Base-by-base conservation (phyloP, 1,140 invertebrate species). In the Lasioglossum baleicum region DNA sequence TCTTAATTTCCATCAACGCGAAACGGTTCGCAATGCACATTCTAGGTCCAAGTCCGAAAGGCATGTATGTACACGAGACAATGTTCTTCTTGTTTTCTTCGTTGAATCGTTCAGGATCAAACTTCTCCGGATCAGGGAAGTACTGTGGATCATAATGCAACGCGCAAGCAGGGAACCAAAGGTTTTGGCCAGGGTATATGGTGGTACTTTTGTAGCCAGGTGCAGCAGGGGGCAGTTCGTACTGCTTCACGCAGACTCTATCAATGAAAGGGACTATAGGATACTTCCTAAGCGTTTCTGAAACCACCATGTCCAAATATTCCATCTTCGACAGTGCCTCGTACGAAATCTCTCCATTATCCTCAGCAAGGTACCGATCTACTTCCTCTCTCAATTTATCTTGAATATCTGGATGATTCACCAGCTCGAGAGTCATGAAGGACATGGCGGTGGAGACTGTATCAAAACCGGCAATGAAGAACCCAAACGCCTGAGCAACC, bases 401-500 rank as follows among this genome's bases (percentile, higher is more conserved):
- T 84, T 96, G 95, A 5, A 95, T 85, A 0, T 95, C 94, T 10
- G 93, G 94, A 88, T 96, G 90, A 11, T 91, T 76, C 0, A 95
- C 94, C 56, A 96, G 85, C 78, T 94, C 93, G 66, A 93, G 89
- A 4, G 92, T 81, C 2, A 93, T 80, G 72, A 94, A 94, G 1
- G 92, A 90, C 83, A 96, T 92, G 0, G 94, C 83, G 2, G 92
- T 93, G 0, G 95, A 94, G 0, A 94, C 93, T 0, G 95, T 95
- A 11, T 96, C 95, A 73, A 95, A 96, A 8, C 96, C 96, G 76
- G 94, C 95, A 15, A 95, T 82, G 79, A 95, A 93, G 81, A 95
- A 95, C 0, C 94, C 75, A 3, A 94, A 87, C 1, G 88, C 75
- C 73, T 93, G 90, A 0, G 94, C 94, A 0, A 93, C 90, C 0